A percentile compares a stretch with the other conserved stretches of the same genome.
Evolutionary conservation across 2,888 invertebrate species (phyloP).

Genomic region (Acanthosepion esculentum): DNA sequence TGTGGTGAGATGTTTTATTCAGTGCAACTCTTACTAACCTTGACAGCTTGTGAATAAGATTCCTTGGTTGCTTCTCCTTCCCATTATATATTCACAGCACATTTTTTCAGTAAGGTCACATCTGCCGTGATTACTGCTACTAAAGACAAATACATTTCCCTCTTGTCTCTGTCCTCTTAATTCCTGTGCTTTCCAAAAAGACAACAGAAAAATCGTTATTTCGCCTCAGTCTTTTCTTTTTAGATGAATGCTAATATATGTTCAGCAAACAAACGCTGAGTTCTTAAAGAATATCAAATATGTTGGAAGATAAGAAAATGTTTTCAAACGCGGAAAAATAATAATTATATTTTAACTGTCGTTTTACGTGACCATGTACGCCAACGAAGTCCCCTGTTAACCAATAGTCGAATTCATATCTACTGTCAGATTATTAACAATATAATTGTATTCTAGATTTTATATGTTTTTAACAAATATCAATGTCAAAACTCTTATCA

Average conservation of each 20-base stretch:
- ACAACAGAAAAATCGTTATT: slow-evolving; percentile 9
- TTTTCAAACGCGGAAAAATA: not conserved
- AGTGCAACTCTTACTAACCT: not conserved
- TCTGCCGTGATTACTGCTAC: not conserved
- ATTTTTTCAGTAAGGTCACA: not conserved
- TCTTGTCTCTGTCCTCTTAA: not conserved
- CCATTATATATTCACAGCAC: not conserved
- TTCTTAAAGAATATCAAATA: not conserved
- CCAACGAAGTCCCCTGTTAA: not conserved
- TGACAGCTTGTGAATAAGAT: not conserved
- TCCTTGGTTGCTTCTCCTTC: not conserved
- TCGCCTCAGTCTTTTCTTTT: not conserved
- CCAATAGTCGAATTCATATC: not conserved
- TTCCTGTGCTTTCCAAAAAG: not conserved
- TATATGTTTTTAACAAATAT: too few species aligned
- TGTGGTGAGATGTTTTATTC: not conserved
- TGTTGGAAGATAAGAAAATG: not conserved
- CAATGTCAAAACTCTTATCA: too few species aligned
- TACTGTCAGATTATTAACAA: too few species aligned
- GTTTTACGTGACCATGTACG: not conserved
- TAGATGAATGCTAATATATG: not conserved
- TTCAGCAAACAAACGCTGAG: not conserved
- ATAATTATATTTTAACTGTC: not conserved
- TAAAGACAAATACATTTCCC: not conserved
- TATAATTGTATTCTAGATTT: too few species aligned